Evolutionary conservation across 2,113 vertebrate genomes (phyloP), one percentile per base, ranked within the genome.

Genomic region (Noctilio leporinus): DNA sequence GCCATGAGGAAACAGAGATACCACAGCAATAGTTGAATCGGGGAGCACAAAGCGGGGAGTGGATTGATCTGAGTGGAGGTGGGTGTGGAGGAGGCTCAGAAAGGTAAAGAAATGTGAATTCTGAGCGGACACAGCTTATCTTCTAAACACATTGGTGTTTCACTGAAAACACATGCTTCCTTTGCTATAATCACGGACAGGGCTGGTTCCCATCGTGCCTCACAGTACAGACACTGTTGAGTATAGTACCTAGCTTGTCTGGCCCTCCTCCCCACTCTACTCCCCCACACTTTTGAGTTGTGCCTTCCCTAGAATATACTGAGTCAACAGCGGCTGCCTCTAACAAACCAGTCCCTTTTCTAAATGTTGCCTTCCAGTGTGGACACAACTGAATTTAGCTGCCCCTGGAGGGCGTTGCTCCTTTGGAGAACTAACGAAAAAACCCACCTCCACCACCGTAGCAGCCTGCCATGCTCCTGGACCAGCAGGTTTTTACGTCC

Each of bases 71-170:
- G 22, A 62, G 10, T 40, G 14, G 51, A 59, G 16, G 19, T 35
- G 3, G 1, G 0, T 12, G 15, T 0, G 33, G 53, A 62, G 4
- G 20, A 12, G 4, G 8, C 26, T 35, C 24, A 72, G 5, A 20
- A 84, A 82, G 35, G 43, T 5, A 72, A 35, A 51, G 43, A 70
- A 62, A n/a, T 5, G 26, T 35, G 5, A 49, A n/a, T 22, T 69
- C 45, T 33, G 38, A 91, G 7, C 24, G 16, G 55, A 30, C 30
- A 14, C 24, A 49, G 10, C 10, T 86, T 57, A 38, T 16, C 12
- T 62, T 82, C 10, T 77, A 12, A 51, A 64, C 40, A 53, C 26
- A 24, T 28, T 49, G 2, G 5, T 35, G 5, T 47, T 95, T 65
- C 70, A 47, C 12, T 59, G 76, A 49, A 77, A 51, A 17, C 76